These are phyloP conservation scores for Holotrichia oblita DNA, from an alignment of 1,140 invertebrate species.

Conservation along the genomic window DNA sequence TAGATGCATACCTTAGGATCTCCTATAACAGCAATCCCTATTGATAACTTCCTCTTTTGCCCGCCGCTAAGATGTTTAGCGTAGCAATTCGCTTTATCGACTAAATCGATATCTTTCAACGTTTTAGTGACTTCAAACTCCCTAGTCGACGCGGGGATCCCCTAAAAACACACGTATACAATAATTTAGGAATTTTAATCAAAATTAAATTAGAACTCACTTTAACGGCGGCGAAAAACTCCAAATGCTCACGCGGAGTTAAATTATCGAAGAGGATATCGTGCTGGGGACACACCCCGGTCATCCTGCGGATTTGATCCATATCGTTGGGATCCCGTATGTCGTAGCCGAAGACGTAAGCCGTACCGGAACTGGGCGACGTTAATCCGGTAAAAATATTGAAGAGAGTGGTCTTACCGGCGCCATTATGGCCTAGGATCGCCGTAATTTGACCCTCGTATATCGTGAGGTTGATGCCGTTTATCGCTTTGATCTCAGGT, in stretches of 20 bases:
- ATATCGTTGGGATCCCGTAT: slow-evolving; percentile 75
- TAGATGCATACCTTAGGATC: slow-evolving; percentile 81
- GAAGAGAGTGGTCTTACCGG: slow-evolving; percentile 86
- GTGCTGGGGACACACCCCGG: slow-evolving; percentile 92
- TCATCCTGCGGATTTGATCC: slow-evolving; percentile 77
- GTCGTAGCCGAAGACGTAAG: slow-evolving; percentile 80
- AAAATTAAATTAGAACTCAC: slow-evolving; percentile 57
- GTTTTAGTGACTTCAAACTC: slow-evolving; percentile 73
- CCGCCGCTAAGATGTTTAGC: slow-evolving; percentile 84
- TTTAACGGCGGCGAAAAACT: slow-evolving; percentile 84
- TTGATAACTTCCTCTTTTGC: slow-evolving; percentile 86
- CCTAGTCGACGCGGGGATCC: slow-evolving; percentile 67
- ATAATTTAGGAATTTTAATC: not conserved
- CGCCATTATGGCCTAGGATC: slow-evolving; percentile 89
- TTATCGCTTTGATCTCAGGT: slow-evolving; percentile 66
- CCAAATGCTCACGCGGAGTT: slow-evolving; percentile 86
- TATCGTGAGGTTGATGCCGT: slow-evolving; percentile 76
- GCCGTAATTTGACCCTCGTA: slow-evolving; percentile 87
- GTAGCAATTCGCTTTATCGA: slow-evolving; percentile 75
- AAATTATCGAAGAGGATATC: slow-evolving; percentile 89
- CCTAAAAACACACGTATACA: slow-evolving; percentile 51
- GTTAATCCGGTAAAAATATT: slow-evolving; percentile 88
- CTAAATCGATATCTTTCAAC: slow-evolving; percentile 76
- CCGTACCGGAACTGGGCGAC: slow-evolving; percentile 75
- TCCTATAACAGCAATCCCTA: slow-evolving; percentile 89